A percentile compares a stretch with the other conserved stretches of the same genome.
Evolutionary conservation across 2,113 vertebrate genomes (phyloP).

Genomic region (Condylura cristata): DNA sequence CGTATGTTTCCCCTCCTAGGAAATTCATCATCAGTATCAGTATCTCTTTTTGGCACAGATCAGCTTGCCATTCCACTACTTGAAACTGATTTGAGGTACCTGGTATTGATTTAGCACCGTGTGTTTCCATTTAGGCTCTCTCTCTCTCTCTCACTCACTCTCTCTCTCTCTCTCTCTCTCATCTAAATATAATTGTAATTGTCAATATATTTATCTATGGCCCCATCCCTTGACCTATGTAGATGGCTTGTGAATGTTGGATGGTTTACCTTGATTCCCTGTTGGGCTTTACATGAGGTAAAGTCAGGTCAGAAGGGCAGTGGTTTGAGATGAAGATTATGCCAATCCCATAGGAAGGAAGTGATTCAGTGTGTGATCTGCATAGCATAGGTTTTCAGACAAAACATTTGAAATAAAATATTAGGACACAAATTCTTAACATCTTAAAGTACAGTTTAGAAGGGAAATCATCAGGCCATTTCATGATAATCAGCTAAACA

Average conservation of each 20-base stretch:
- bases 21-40: not conserved
- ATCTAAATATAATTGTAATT: not conserved
- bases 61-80: not conserved
- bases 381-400: not conserved
- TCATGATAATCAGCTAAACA: not conserved
- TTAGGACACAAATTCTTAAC: not conserved
- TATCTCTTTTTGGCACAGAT: not conserved
- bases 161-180: not conserved
- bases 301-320: not conserved
- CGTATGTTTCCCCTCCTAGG: not conserved
- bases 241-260: not conserved
- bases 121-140: conserved; percentile 19
- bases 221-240: not conserved
- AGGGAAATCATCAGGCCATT: not conserved
- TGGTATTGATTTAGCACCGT: not conserved
- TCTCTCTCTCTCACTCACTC: not conserved
- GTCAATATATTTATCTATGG: not conserved
- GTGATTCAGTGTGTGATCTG: not conserved
- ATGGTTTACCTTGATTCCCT: conserved; percentile 13
- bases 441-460: conserved; percentile 1
- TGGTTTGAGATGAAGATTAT: not conserved
- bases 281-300: not conserved
- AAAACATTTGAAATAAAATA: conserved; percentile 21
- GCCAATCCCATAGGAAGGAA: not conserved
- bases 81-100: not conserved